A percentile compares a stretch with the other conserved stretches of the same genome.
These are phyloP conservation scores for Dromas ardeola DNA, from an alignment of 2,113 vertebrate species.

Conservation along the genomic window DNA sequence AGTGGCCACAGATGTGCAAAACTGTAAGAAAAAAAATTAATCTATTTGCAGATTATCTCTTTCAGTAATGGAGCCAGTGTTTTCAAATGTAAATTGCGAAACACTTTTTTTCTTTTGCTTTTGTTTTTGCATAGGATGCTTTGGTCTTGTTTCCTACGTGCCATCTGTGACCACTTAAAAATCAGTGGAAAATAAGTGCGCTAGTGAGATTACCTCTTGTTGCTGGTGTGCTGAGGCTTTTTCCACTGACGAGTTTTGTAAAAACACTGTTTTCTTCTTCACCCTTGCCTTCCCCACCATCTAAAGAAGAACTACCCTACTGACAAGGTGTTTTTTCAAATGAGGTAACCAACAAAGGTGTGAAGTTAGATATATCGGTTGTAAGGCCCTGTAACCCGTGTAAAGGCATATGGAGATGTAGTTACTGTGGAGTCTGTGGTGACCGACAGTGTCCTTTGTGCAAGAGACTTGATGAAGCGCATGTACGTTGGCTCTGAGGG, in stretches of 20 bases:
- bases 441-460: conserved; percentile 85
- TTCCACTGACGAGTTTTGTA: not conserved
- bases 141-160: conserved; percentile 67
- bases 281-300: not conserved
- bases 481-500: conserved; percentile 83
- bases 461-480: conserved; percentile 89
- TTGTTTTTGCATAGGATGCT: conserved; percentile 80
- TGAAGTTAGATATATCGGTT: conserved; percentile 85
- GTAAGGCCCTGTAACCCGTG: conserved; percentile 98
- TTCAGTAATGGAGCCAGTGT: conserved; percentile 70
- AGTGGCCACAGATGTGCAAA: conserved; percentile 78
- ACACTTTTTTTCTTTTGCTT: not conserved
- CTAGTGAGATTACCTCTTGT: conserved; percentile 53
- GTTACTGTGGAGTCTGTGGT: conserved; percentile 94
- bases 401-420: conserved; percentile 95
- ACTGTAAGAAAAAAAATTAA: conserved; percentile 37
- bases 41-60: conserved; percentile 52
- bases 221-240: conserved; percentile 73
- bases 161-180: conserved; percentile 66
- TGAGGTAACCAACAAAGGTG: conserved; percentile 69
- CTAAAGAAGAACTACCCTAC: not conserved
- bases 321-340: conserved; percentile 34
- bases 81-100: conserved; percentile 59
- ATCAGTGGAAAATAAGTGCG: conserved; percentile 59
- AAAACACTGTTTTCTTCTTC: conserved; percentile 48